phyloP scores from a whole-genome alignment of 1,140 invertebrate species.

The Drosophila takahashii region DNA sequence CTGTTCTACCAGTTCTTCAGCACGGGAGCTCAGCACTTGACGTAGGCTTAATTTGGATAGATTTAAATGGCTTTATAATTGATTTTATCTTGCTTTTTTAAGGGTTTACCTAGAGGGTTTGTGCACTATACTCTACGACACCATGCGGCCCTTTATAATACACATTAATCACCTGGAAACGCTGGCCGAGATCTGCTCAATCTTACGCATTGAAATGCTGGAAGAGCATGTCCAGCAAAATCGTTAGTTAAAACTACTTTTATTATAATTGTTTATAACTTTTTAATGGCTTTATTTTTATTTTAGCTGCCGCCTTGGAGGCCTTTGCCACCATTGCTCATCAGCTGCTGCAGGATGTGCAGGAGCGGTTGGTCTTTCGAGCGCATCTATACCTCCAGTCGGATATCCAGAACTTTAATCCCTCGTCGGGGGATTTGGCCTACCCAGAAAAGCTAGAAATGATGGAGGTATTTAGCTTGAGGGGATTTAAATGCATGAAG shows the following conservation, averaged over 20 bases:
- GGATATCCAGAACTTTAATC: constrained; percentile 95
- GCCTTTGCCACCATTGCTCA: constrained; percentile 94
- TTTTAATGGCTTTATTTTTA: not conserved
- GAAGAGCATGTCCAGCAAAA: constrained; percentile 96
- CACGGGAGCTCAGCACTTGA: constrained; percentile 87
- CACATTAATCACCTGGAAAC: constrained; percentile 99
- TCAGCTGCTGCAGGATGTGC: constrained; percentile 97
- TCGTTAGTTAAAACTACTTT: constrained; percentile 85
- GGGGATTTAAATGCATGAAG: not conserved
- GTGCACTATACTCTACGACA: constrained; percentile 96
- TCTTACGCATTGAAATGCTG: constrained; percentile 96
- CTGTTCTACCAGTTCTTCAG: constrained; percentile 96
- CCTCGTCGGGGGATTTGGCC: constrained; percentile 97
- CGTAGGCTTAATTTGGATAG: too few relatives aligned
- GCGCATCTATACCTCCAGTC: constrained; percentile 97
- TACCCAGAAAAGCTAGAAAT: constrained; percentile 99
- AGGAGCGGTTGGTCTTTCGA: constrained; percentile 97
- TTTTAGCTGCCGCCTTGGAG: constrained; percentile 87
- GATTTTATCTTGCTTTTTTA: constrained; percentile 20
- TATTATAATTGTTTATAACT: not conserved
- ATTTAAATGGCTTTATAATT: not conserved
- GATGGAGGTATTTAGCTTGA: constrained; percentile 90
- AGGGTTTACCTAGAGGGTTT: constrained; percentile 92
- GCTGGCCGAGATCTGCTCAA: constrained; percentile 97
- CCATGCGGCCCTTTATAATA: constrained; percentile 96